Evolutionary conservation across 2,113 vertebrate species (phyloP), one percentile per base, ranked within the genome.

Genomic region (Halichoerus grypus): DNA sequence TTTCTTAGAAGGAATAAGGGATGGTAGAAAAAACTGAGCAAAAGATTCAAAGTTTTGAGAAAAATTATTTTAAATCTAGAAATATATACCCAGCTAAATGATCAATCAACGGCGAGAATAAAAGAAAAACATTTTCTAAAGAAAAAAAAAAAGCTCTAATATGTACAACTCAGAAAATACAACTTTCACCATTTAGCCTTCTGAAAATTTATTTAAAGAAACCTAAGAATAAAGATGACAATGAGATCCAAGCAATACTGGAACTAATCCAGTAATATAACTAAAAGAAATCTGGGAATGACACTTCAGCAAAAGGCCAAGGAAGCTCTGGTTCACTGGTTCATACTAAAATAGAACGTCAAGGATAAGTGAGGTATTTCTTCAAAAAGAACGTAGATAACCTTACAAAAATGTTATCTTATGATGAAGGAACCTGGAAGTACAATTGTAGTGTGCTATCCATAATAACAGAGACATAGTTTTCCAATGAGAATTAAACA

Each of bases 141-240:
- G 36, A 77, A 49, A 31, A 79, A 79, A 31, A 65, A 15, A 31
- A 31, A 31, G 10, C 31, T 77, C 42, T 77, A 49, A 9, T 10
- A 65, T 33, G 31, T 15, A 57, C 26, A 86, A 80, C 10, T 97
- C 12, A 84, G 57, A 95, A 91, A 94, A 82, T 49, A 82, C n/a
- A 88, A 51, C 36, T 92, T n/a, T 67, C 28, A 79, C 33, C 57
- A 67, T n/a, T 76, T 67, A 82, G 39, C 19, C 16, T 82, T 57
- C 55, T 88, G 26, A 83, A 82, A 15, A 76, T 82, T 33, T 67
- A 86, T 22, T 94, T 71, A 42, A 79, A 79, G 36, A 16, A 77
- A 65, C 69, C 39, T 57, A 79, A 59, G 21, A 90, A 76, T 84
- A 39, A 91, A 57, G 7, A 71, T 33, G 36, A 85, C 63, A 94